Conservation (phyloP, 2,797 vertebrate genomes). For the Vultur gryphus region DNA sequence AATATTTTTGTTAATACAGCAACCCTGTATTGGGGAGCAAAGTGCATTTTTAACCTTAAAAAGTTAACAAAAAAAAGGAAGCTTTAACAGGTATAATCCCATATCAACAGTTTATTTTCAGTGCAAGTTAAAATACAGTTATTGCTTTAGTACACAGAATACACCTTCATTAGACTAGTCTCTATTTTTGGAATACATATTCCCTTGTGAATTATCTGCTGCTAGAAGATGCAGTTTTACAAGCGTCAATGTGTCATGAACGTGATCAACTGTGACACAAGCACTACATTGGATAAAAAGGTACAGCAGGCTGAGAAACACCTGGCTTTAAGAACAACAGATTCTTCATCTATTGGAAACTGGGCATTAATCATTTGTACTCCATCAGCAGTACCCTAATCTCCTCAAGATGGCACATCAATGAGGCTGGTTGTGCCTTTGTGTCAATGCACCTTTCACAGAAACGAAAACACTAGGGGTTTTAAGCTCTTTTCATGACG, state of each 20-base stretch:
- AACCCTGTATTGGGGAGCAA: neutral
- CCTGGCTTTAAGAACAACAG: neutral
- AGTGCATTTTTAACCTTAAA: neutral
- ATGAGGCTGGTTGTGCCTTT: neutral
- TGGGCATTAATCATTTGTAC: neutral
- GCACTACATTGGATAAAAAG: neutral
- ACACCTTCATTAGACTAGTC: conserved; percentile 17
- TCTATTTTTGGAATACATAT: neutral
- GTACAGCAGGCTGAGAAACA: neutral
- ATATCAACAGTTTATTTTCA: conserved; percentile 65
- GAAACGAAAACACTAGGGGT: neutral
- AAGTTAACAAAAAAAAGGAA: neutral
- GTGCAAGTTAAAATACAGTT: conserved; percentile 55
- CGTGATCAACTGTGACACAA: neutral
- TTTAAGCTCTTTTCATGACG: neutral
- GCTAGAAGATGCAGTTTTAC: neutral
- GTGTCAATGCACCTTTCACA: neutral
- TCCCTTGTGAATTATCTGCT: neutral
- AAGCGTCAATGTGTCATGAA: neutral
- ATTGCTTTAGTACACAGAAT: conserved; percentile 12
- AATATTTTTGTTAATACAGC: neutral
- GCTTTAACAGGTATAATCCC: conserved; percentile 51
- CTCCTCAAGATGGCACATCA: neutral
- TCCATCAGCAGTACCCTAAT: neutral
- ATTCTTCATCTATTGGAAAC: neutral